Percentiles rank a stretch among this genome's conserved stretches.
Evolutionary conservation across 1,140 invertebrate genomes (phyloP).

Genomic region (Sesamia nonagrioides): DNA sequence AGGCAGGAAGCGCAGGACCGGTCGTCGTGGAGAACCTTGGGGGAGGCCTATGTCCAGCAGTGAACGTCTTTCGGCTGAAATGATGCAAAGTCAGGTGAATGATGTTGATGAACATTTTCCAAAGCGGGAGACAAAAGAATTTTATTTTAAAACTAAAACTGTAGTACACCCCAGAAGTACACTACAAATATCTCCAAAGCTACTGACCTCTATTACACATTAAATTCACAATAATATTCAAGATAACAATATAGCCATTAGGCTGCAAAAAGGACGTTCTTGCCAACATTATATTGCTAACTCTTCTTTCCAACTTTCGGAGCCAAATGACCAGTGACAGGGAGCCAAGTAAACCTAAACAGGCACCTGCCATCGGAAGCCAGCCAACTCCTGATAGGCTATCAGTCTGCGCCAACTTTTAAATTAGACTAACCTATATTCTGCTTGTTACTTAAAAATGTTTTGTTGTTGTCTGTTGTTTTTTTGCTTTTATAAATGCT

Average conservation of each 20-base stretch:
- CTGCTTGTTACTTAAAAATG: too few relatives aligned
- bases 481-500: neutral
- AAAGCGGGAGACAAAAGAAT: too few relatives aligned
- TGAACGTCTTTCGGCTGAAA: too few relatives aligned
- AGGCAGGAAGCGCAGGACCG: too few relatives aligned
- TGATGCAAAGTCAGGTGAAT: too few relatives aligned
- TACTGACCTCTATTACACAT: neutral
- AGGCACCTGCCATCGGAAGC: slow-evolving; percentile 58
- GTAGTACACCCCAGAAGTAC: too few relatives aligned
- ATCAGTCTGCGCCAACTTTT: slow-evolving; percentile 63
- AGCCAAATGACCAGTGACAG: slow-evolving; percentile 54
- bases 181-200: neutral
- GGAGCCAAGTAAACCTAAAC: slow-evolving; percentile 57
- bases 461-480: too few relatives aligned
- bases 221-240: neutral
- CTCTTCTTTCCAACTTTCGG: slow-evolving; percentile 36
- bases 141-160: too few relatives aligned
- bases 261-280: slow-evolving; percentile 18
- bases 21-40: too few relatives aligned
- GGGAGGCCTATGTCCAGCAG: too few relatives aligned
- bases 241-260: slow-evolving; percentile 28
- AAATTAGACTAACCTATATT: slow-evolving; percentile 59
- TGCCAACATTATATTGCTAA: slow-evolving; percentile 48
- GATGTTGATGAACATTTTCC: too few relatives aligned
- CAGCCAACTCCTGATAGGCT: slow-evolving; percentile 52